Evolutionary conservation across 2,888 invertebrate species (phyloP), one percentile per base, ranked within the genome.

Genomic region (Palloptera scutellata): DNA sequence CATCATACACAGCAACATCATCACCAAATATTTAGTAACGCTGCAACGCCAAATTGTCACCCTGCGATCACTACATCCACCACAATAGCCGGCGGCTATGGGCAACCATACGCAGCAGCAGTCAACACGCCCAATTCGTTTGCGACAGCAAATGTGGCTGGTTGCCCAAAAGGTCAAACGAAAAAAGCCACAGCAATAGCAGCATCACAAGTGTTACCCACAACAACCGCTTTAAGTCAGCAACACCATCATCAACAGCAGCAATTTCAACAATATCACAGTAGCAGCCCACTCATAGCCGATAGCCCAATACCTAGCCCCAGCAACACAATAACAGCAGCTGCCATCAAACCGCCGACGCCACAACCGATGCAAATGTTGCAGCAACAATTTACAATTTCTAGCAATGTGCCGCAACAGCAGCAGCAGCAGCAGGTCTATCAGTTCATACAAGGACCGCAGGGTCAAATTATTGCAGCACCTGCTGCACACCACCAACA

Each of bases 251-350:
- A 69, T 51, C 77, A 78, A 30, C 73, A 75, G 10, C 80, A 82
- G 64, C 79, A 81, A 61, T 81, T 81, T 71, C 78, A 74, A 69
- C 82, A 83, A 70, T 82, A 80, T 73, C 83, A 79, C 66, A 81
- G 79, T 75, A 81, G 79, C 72, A 85, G 85, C 79, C 85, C 85
- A 53, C 76, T 85, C 75, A 82, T 83, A 74, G 83, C 83, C 72
- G 85, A 85, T 68, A 86, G 84, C 75, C 84, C 86, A 68, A 83
- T 82, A 73, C 82, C 85, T 68, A 85, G 86, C 78, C 85, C 85
- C 41, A 85, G 82, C 74, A 77, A 75, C 53, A 81, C 79, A 62
- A 74, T 80, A 62, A 77, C 82, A 40, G 81, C 82, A 64, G 78
- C 81, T 65, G 78, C 73, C 20, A 81, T 84, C 42, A 85, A 84